These are phyloP conservation scores for Rhynchophorus ferrugineus DNA, from an alignment of 1,140 invertebrate genomes.

Conservation along the genomic window DNA sequence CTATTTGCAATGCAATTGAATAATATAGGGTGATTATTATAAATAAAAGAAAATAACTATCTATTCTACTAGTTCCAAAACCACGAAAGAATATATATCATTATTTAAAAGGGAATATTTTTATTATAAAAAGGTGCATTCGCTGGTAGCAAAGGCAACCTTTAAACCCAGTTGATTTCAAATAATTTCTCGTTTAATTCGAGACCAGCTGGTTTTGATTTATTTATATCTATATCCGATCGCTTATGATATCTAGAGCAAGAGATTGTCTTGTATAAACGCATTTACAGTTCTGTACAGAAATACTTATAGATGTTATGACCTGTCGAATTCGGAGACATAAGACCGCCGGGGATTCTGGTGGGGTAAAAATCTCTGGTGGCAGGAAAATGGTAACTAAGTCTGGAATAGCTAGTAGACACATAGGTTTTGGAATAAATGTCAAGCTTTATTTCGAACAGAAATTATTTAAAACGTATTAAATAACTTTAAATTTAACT, in stretches of 20 bases:
- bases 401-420: neutral
- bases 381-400: neutral
- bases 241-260: neutral
- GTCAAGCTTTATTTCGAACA: neutral
- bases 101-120: neutral
- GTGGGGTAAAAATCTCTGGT: neutral
- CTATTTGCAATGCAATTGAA: constrained; percentile 18
- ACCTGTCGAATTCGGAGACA: neutral
- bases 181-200: neutral
- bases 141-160: neutral
- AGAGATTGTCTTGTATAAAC: neutral
- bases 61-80: neutral
- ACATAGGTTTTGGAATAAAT: no score
- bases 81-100: neutral
- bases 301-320: neutral
- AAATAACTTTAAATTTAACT: neutral
- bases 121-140: neutral
- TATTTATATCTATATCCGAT: neutral
- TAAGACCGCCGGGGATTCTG: neutral
- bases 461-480: neutral
- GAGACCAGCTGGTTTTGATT: neutral
- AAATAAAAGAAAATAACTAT: constrained; percentile 9
- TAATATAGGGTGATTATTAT: neutral
- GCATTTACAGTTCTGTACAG: neutral
- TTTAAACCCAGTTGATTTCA: neutral